Base-by-base conservation (phyloP, 2,888 invertebrate genomes). In the Tridacna crocea region DNA sequence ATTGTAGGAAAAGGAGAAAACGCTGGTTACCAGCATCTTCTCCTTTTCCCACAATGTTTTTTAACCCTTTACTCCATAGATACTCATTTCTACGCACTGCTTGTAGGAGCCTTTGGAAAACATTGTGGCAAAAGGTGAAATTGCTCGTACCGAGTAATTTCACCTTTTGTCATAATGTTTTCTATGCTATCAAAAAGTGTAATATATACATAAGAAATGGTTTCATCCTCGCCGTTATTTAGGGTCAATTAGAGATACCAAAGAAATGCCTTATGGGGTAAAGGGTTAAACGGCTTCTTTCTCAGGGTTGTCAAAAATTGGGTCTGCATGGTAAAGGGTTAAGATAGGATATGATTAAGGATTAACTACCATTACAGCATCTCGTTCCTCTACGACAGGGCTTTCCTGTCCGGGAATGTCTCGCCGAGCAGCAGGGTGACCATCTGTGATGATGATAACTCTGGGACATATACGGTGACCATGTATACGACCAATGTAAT, bases 381-480 rank as follows among this genome's bases (percentile, higher is more conserved):
- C 70, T 19, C 22, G 48, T 12, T 51, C 26, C 27, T 60, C 58
- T 11, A 19, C 73, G 10, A 17, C 36, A 22, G 10, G 11, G 27
- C 61, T 36, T 36, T 36, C 47, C 51, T 75, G 75, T 27, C 75
- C 79, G 3, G 75, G 74, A n/a, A 27, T 27, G 48, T 79, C 79
- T 24, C 60, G 51, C 24, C 13, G 8, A 12, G 22, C 24, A 15
- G n/a, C 65, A 4, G 72, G 70, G 47, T 65, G 46, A 27, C 82
- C 82, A 66, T 82, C 79, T 61, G 68, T 75, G 36, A 82, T 75
- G 4, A 82, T n/a, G 15, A 82, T 82, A 3, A 82, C 61, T 24
- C 82, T 48, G 4, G 82, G 82, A 66, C 72, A 66, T 13, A 75
- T 78, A 47, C 27, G 17, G 47, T 82, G 81, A 15, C 74, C 51